phyloP scores from a whole-genome alignment of 2,888 invertebrate species.

The Leptura quadrifasciata region DNA sequence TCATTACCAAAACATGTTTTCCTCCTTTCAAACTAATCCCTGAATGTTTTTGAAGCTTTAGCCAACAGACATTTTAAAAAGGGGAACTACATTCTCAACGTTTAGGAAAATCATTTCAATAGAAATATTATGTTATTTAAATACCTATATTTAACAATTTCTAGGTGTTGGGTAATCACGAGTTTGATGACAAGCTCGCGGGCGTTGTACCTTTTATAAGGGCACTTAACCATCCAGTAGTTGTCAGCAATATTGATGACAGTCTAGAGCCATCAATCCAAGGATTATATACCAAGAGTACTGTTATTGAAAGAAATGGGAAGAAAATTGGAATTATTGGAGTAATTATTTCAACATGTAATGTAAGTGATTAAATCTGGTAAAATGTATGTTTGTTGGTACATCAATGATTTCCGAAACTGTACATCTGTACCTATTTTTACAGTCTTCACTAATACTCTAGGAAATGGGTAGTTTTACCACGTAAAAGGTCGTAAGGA shows the following conservation, averaged over 20 bases:
- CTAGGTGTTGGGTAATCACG: constrained; percentile 90
- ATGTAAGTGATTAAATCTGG: constrained; percentile 73
- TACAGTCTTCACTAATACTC: too few relatives aligned
- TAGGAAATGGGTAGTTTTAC: too few relatives aligned
- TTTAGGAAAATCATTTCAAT: too few relatives aligned
- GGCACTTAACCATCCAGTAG: constrained; percentile 79
- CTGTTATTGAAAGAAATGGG: constrained; percentile 78
- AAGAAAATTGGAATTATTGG: constrained; percentile 87
- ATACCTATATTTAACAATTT: constrained; percentile 44
- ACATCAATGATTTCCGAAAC: too few relatives aligned
- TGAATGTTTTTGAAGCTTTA: too few relatives aligned
- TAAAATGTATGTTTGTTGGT: not conserved
- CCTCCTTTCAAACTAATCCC: too few relatives aligned
- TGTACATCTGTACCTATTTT: too few relatives aligned
- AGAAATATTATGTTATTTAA: not conserved
- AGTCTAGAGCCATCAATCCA: constrained; percentile 80
- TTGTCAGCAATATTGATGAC: constrained; percentile 86
- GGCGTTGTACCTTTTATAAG: constrained; percentile 84
- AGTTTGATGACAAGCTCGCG: constrained; percentile 86
- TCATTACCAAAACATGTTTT: too few relatives aligned
- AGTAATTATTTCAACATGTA: constrained; percentile 81
- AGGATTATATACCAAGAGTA: constrained; percentile 79
- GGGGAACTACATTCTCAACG: too few relatives aligned
- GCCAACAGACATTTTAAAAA: too few relatives aligned
- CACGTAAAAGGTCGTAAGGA: too few relatives aligned